Evolutionary conservation across 2,888 invertebrate genomes (phyloP), one percentile per base, ranked within the genome.

Genomic region (Diachrysia chrysitis): DNA sequence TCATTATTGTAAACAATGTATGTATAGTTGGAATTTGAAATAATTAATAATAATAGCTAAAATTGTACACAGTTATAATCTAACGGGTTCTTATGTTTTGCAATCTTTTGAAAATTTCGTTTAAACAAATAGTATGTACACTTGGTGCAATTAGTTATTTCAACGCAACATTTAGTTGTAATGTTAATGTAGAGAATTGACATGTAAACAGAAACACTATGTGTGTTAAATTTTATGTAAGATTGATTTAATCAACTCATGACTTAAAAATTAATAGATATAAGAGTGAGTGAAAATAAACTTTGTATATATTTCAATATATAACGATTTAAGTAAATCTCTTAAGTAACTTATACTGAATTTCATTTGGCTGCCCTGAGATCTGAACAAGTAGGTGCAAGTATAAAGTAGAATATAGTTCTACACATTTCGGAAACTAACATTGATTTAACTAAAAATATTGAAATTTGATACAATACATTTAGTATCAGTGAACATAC

Each of bases 301-400:
- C 90, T 91, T 91, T 94, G 93, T 95, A 94, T 92, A 95, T 95
- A 95, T 90, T 93, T 94, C 92, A 93, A 88, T 92, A 94, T 93
- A 94, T 92, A 93, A 93, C 89, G 86, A 89, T 90, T 90, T 93
- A 95, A 94, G 94, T 93, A 95, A 94, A 95, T 91, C 92, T 94
- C 93, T 94, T 93, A 94, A 93, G 93, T 93, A 93, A 93, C 85
- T 92, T 90, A 90, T 85, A 81, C 83, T 87, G 93, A 87, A 92
- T 95, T 95, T 95, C 89, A 93, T 95, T 94, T 93, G 76, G 79
- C 67, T 78, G 85, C 90, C 95, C 95, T 95, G 96, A 96, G 94
- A 93, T 94, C 93, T 93, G 94, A 94, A 92, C 82, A 53, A 42
- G 25, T 58, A 60, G 60, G 65, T 63, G 46, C n/a, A 53, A 46